Base-by-base conservation (phyloP, 1,140 invertebrate genomes). In the Thalassaphorura encarpata region DNA sequence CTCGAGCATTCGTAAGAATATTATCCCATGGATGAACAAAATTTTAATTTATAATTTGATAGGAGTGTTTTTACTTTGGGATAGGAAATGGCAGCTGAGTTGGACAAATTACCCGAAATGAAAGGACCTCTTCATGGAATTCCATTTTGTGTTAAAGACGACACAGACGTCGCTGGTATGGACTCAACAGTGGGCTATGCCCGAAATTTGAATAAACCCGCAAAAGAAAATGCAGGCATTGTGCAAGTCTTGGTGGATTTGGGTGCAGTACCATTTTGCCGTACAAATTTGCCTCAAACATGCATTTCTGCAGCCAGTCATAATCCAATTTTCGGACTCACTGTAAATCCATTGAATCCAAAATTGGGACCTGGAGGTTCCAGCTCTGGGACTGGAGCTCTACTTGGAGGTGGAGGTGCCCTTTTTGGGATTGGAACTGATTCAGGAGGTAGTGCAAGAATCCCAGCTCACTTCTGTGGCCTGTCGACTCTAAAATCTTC, bases 381-480 rank as follows among this genome's bases (percentile, higher is more conserved):
- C 16, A 69, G 68, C 16, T 61, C 67, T 43, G 66, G 70, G 1
- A 48, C 57, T 15, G 57, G 52, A 3, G 29, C 78, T 19, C 66
- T 78, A 0, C 68, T 80, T 43, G 78, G 77, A 4, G 56, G n/a
- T 36, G 41, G 53, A 47, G 52, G 57, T 15, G 36, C 26, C 19
- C 27, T 27, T 13, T 51, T 63, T 39, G 57, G 54, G 0, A 39
- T 41, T 6, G 61, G 61, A 21, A 29, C 47, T 15, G 80, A 82
- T 65, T 75, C 79, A 48, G 78, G 75, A 18, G 80, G 80, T 15
- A 77, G 75, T 54, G 72, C 80, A 46, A 69, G 80, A 18, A 75
- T 80, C 66, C 80, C 81, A 4, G 71, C 78, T 26, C 72, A 73
- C 60, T 80, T 78, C 60, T 77, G 74, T 71, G 80, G 80, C 29